These are phyloP conservation scores for Gopherus flavomarginatus DNA, from an alignment of 2,113 vertebrate genomes.

Conservation along the genomic window DNA sequence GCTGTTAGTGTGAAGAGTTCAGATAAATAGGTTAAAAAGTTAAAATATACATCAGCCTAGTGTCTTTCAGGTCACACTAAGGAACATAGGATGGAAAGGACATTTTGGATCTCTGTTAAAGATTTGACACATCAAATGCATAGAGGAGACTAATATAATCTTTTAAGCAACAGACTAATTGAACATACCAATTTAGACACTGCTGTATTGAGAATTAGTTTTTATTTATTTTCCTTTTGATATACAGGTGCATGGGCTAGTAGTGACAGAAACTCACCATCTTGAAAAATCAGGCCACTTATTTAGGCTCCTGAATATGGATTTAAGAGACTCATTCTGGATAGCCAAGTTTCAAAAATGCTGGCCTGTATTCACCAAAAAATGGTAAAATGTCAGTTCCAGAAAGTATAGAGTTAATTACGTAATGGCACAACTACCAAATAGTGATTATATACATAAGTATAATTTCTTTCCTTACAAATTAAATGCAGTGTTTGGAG, in stretches of 20 bases:
- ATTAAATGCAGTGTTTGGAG: not conserved
- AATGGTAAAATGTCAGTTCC: not conserved
- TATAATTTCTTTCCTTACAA: not conserved
- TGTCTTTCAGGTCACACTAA: not conserved
- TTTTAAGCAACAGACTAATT: not conserved
- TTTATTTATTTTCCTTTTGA: not conserved
- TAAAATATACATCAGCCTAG: not conserved
- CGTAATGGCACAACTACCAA: rapidly evolving
- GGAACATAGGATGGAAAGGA: not conserved
- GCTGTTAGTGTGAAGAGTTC: not conserved
- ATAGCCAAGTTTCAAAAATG: not conserved
- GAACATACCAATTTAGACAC: not conserved
- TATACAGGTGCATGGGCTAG: not conserved
- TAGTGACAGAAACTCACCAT: not conserved
- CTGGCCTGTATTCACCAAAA: not conserved
- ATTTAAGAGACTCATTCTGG: not conserved
- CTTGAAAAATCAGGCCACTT: not conserved
- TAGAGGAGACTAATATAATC: not conserved
- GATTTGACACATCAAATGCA: not conserved
- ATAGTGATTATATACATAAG: not conserved
- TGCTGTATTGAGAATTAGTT: not conserved
- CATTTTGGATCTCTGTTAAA: not conserved
- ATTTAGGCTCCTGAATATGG: not conserved
- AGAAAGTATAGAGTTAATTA: not conserved
- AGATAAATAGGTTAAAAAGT: not conserved